Evolutionary conservation across 2,888 invertebrate species (phyloP).

Genomic region (Amblyjoppa proteus): DNA sequence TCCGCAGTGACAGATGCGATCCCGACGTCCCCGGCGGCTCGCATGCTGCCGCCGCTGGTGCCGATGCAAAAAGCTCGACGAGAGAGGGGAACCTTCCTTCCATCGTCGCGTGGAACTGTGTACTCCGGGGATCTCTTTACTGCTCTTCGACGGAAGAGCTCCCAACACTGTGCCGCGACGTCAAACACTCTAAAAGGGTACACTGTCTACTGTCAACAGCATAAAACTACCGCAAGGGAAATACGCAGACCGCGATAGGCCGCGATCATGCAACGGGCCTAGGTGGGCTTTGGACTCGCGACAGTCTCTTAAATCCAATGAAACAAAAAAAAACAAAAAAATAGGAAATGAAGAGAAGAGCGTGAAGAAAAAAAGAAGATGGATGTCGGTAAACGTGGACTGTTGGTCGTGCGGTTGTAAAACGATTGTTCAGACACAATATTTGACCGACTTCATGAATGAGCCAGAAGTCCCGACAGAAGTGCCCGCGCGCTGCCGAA

Average conservation of each 20-base stretch:
- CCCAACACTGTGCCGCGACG: conserved; percentile 4
- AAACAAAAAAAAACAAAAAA: conserved; percentile 38
- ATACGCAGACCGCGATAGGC: conserved; percentile 62
- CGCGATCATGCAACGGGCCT: conserved; percentile 61
- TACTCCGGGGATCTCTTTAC: conserved; percentile 30
- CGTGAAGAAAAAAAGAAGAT: conserved; percentile 41
- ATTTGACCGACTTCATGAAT: conserved; percentile 77
- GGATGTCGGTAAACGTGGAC: conserved; percentile 1
- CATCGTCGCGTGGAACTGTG: conserved; percentile 58
- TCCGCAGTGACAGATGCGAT: conserved; percentile 84
- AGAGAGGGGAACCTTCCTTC: conserved; percentile 19
- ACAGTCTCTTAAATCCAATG: conserved; percentile 1
- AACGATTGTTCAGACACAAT: conserved; percentile 79
- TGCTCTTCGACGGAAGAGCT: conserved; percentile 67
- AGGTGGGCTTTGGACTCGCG: background rate
- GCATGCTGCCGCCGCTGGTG: conserved; percentile 74
- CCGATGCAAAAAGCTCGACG: conserved; percentile 46
- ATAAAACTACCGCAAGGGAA: conserved; percentile 74
- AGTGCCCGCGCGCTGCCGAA: conserved; percentile 25
- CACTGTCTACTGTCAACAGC: conserved; percentile 73
- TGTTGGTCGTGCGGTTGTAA: conserved; percentile 67
- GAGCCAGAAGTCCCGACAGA: conserved; percentile 59
- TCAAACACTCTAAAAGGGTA: conserved; percentile 65
- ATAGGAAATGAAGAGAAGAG: conserved; percentile 22
- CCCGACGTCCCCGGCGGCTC: conserved; percentile 64